phyloP scores from a whole-genome alignment of 2,888 invertebrate species.

The Steinernema hermaphroditum region DNA sequence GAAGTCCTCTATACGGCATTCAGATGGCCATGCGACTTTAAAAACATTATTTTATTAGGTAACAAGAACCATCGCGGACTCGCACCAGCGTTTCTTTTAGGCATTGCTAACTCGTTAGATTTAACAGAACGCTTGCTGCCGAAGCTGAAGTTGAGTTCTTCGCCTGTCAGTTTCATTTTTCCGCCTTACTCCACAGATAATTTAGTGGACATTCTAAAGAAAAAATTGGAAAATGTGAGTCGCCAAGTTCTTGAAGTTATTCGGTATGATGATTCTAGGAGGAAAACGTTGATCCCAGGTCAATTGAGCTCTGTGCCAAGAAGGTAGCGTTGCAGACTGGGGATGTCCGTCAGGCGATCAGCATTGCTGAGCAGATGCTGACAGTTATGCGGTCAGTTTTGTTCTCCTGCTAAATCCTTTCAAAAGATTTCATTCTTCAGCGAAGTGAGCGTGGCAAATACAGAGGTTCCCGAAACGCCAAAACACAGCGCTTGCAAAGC shows the following conservation, averaged over 20 bases:
- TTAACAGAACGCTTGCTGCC: slow-evolving; percentile 87
- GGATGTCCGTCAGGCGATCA: slow-evolving; percentile 88
- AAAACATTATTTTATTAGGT: slow-evolving; percentile 80
- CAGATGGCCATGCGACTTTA: slow-evolving; percentile 81
- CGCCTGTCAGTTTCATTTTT: slow-evolving; percentile 78
- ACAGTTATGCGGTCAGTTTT: neutral
- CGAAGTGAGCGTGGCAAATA: slow-evolving; percentile 7
- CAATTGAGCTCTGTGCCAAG: slow-evolving; percentile 86
- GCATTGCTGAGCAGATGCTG: slow-evolving; percentile 74
- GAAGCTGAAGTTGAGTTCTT: slow-evolving; percentile 78
- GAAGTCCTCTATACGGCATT: slow-evolving; percentile 88
- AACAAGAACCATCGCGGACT: slow-evolving; percentile 33
- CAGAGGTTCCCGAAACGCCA: slow-evolving; percentile 31
- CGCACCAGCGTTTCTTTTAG: slow-evolving; percentile 49
- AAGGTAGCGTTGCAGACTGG: slow-evolving; percentile 93
- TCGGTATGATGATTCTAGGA: slow-evolving; percentile 37
- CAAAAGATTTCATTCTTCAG: slow-evolving; percentile 2
- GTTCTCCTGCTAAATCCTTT: too few species aligned
- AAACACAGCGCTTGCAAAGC: slow-evolving; percentile 50
- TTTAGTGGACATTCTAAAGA: slow-evolving; percentile 82
- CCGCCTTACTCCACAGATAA: slow-evolving; percentile 87
- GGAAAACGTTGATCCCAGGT: slow-evolving; percentile 75
- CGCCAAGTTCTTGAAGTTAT: too few species aligned
- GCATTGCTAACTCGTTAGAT: slow-evolving; percentile 90
- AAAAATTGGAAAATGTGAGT: slow-evolving; percentile 73